Evolutionary conservation across 1,140 invertebrate genomes (phyloP), one percentile per base, ranked within the genome.

Genomic region (Dryas iulia): DNA sequence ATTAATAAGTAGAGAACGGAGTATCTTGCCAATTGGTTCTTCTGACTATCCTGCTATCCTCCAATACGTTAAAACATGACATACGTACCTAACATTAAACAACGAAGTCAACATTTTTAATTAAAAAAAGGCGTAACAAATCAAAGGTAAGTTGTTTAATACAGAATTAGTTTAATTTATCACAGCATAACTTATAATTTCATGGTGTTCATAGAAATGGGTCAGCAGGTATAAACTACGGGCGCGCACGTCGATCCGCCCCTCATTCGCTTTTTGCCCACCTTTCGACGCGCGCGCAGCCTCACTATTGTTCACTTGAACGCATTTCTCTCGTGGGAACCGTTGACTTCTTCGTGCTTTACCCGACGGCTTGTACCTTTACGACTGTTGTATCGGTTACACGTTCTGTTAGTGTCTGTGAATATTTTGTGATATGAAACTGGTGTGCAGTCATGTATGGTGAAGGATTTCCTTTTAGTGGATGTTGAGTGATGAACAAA

Each of bases 261-360:
- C 81, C 83, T 87, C 87, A 90, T 89, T 90, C 85, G 78, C 83
- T 90, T 90, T 90, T 90, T 90, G 87, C 84, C 81, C 81, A 87
- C 88, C 88, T 90, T 90, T 90, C 88, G 85, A 89, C 84, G 81
- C 85, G 76, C 83, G 86, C 86, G 87, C 85, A 86, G 76, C 81
- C 77, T 82, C 79, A 81, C 83, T 66, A 88, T 90, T 90, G 87
- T 90, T 83, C 47, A 63, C 62, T 56, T 21, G 77, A 74, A 84
- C 87, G 86, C 89, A 89, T 90, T 86, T 87, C 86, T 84, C 78
- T 74, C 88, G 88, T 90, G 88, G 85, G 88, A 90, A 90, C 81
- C 82, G 57, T 78, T 69, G 69, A 78, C 78, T 79, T 77, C 72
- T 81, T 81, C 79, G 87, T 89, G 87, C 78, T 82, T 82, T 88